Conservation (phyloP, 2,797 vertebrate genomes). For the Lepilemur septentrionalis region DNA sequence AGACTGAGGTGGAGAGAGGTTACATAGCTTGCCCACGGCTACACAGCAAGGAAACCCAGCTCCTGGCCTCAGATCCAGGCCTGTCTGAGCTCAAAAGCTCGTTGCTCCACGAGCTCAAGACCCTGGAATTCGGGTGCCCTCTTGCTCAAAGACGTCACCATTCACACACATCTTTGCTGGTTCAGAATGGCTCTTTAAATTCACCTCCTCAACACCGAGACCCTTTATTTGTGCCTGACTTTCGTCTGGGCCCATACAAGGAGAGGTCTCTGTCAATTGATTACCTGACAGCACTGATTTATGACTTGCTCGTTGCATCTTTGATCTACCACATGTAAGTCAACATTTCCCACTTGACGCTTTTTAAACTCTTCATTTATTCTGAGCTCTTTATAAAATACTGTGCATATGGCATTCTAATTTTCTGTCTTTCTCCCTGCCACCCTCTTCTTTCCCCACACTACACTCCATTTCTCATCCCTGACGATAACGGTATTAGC, state of each 20-base stretch:
- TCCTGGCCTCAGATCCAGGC: background rate
- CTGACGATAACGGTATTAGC: background rate
- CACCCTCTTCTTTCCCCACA: too few relatives aligned
- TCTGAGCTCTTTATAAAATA: background rate
- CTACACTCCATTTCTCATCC: background rate
- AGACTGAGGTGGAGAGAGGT: background rate
- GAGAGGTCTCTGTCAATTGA: background rate
- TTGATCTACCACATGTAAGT: background rate
- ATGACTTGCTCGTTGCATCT: background rate
- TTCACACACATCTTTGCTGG: background rate
- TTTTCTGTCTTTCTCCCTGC: background rate
- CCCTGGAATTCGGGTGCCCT: too few relatives aligned
- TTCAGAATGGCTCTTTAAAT: background rate
- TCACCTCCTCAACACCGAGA: background rate
- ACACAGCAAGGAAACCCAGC: background rate
- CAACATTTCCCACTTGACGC: background rate
- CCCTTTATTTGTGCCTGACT: background rate
- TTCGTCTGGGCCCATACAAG: background rate
- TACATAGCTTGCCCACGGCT: background rate
- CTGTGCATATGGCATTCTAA: background rate
- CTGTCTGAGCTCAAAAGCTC: background rate
- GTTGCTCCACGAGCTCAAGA: background rate
- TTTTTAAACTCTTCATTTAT: background rate
- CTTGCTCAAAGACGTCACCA: background rate
- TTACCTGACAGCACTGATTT: background rate